Evolutionary conservation across 2,888 invertebrate species (phyloP).

Genomic region (Polydrusus tereticollis): DNA sequence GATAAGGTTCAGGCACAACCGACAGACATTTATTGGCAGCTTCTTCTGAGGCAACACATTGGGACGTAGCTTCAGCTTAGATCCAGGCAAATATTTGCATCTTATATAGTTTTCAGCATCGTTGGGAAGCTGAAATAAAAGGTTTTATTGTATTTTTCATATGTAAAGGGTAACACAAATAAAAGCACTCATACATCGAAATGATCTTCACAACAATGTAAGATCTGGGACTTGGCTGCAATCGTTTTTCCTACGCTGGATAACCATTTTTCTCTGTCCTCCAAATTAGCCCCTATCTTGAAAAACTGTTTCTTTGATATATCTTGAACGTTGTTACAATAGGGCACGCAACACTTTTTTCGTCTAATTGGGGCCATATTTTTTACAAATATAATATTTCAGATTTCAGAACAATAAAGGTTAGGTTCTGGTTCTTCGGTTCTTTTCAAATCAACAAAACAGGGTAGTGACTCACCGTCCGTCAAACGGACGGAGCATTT

Average conservation of each 20-base stretch:
- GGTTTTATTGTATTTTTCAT: background rate
- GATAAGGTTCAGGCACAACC: conserved; percentile 35
- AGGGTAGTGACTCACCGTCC: no score
- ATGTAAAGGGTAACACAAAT: background rate
- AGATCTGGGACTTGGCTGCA: conserved; percentile 14
- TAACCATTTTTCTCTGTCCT: conserved; percentile 11
- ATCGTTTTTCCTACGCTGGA: background rate
- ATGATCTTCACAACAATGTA: conserved; percentile 42
- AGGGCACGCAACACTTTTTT: conserved; percentile 30
- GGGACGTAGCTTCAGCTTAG: conserved; percentile 18
- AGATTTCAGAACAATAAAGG: no score
- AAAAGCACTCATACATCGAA: conserved; percentile 33
- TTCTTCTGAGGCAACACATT: conserved; percentile 28
- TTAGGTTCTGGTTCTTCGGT: no score
- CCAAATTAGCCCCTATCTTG: conserved; percentile 26
- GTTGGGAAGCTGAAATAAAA: conserved; percentile 35
- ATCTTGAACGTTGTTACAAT: conserved; percentile 26
- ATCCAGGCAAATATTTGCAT: conserved; percentile 31
- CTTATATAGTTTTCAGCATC: conserved; percentile 37
- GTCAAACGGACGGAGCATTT: no score
- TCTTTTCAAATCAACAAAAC: no score
- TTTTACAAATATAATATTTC: no score
- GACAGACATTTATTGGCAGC: conserved; percentile 34
- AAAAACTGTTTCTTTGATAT: conserved; percentile 31
- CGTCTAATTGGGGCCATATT: conserved; percentile 21